phyloP scores from a whole-genome alignment of 2,888 invertebrate genomes.

The Thera obeliscata region DNA sequence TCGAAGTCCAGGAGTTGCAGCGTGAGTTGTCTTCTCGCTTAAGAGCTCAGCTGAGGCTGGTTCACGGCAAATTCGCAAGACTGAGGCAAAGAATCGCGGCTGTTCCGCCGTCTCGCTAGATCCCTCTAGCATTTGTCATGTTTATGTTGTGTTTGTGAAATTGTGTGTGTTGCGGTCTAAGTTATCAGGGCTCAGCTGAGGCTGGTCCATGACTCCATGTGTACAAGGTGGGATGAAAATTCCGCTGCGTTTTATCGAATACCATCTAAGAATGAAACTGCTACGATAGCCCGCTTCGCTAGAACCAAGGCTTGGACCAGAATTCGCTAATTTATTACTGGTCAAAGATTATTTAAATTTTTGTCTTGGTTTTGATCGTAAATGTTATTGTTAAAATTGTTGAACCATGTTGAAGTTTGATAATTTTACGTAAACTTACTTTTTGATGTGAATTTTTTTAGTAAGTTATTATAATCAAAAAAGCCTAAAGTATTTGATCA shows the following conservation, averaged over 20 bases:
- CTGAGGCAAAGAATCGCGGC: slow-evolving; percentile 88
- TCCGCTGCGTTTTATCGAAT: background rate
- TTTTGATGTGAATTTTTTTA: background rate
- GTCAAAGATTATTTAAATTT: background rate
- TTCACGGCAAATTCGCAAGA: slow-evolving; percentile 90
- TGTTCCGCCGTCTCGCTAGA: slow-evolving; percentile 68
- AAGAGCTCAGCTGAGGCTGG: slow-evolving; percentile 88
- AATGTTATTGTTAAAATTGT: background rate
- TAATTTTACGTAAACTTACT: background rate
- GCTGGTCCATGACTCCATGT: too few species aligned
- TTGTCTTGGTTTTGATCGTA: background rate
- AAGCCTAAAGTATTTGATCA: background rate
- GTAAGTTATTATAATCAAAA: background rate
- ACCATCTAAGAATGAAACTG: background rate
- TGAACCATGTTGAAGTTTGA: slow-evolving; percentile 5
- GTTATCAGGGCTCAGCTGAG: background rate
- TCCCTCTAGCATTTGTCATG: slow-evolving; percentile 31
- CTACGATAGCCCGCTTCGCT: background rate
- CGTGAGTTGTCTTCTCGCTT: slow-evolving; percentile 90
- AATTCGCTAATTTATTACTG: background rate
- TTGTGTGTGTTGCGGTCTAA: slow-evolving; percentile 10
- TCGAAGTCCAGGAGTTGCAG: slow-evolving; percentile 92
- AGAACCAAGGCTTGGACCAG: background rate
- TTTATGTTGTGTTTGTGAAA: slow-evolving; percentile 27
- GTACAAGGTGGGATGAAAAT: background rate